A percentile compares a stretch with the other conserved stretches of the same genome.
These are phyloP conservation scores for Drepana arcuata DNA, from an alignment of 1,140 invertebrate genomes.

Conservation along the genomic window DNA sequence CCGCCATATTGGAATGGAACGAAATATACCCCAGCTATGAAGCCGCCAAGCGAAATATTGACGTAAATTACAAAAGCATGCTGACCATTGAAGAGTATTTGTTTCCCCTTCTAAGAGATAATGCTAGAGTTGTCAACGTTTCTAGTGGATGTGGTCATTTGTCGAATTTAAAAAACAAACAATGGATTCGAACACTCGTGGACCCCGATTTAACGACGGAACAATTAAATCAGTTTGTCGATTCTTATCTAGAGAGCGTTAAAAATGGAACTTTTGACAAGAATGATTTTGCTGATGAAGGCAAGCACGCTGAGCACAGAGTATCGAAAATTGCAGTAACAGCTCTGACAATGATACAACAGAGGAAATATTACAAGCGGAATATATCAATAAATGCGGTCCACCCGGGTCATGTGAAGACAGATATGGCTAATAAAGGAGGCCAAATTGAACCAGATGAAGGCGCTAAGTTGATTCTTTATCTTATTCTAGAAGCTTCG, in stretches of 20 bases:
- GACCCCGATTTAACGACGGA: conserved; percentile 67
- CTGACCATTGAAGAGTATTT: conserved; percentile 76
- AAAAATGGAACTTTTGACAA: conserved; percentile 56
- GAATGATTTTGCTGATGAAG: conserved; percentile 71
- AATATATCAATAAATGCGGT: conserved; percentile 59
- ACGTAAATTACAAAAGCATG: conserved; percentile 79
- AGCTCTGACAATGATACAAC: conserved; percentile 74
- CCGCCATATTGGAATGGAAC: conserved; percentile 81
- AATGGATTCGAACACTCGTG: conserved; percentile 42
- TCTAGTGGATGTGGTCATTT: conserved; percentile 79
- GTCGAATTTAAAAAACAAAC: conserved; percentile 71
- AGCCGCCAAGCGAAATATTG: conserved; percentile 79
- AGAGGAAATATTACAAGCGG: conserved; percentile 32
- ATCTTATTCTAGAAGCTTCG: conserved; percentile 46
- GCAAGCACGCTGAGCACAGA: conserved; percentile 76
- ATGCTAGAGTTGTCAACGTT: conserved; percentile 83
- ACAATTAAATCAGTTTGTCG: conserved; percentile 75
- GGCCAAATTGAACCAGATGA: conserved; percentile 36
- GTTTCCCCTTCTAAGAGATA: conserved; percentile 78
- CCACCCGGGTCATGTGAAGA: conserved; percentile 44
- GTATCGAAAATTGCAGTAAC: conserved; percentile 82
- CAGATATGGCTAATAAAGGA: conserved; percentile 39
- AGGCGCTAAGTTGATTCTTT: conserved; percentile 37
- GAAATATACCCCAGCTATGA: conserved; percentile 76
- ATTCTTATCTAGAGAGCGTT: conserved; percentile 76